Evolutionary conservation across 2,797 vertebrate species (phyloP).

Genomic region (Spatula clypeata): DNA sequence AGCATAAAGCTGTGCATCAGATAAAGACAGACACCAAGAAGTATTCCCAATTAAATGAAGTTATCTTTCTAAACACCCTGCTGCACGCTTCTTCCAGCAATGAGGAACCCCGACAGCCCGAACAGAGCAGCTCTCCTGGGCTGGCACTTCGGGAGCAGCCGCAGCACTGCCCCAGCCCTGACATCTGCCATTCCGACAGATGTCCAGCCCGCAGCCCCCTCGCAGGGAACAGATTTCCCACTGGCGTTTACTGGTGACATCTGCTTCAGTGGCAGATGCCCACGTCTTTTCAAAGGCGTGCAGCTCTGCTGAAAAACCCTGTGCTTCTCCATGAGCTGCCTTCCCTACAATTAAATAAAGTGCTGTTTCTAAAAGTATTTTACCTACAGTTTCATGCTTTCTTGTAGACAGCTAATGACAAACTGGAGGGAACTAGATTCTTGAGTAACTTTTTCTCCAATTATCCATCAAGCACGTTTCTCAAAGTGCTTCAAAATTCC

Average conservation of each 20-base stretch:
- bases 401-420: not conserved
- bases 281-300: not conserved
- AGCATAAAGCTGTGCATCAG: not conserved
- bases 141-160: not conserved
- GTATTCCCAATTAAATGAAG: not conserved
- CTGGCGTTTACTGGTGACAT: constrained; percentile 37
- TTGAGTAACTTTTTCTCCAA: fast-evolving
- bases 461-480: fast-evolving
- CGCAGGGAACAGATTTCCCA: not conserved
- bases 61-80: not conserved
- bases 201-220: constrained; percentile 44
- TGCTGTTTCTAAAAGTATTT: not conserved
- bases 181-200: constrained; percentile 67
- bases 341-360: not conserved
- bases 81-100: fast-evolving
- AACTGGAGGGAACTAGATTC: not conserved
- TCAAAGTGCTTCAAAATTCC: not conserved
- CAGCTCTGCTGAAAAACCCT: not conserved
- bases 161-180: not conserved
- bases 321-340: fast-evolving
- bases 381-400: fast-evolving
- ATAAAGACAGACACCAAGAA: fast-evolving
- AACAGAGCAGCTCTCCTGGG: fast-evolving
- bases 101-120: not conserved
- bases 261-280: constrained; percentile 66